These are phyloP conservation scores for Pissodes strobi DNA, from an alignment of 1,140 invertebrate species.

Conservation along the genomic window DNA sequence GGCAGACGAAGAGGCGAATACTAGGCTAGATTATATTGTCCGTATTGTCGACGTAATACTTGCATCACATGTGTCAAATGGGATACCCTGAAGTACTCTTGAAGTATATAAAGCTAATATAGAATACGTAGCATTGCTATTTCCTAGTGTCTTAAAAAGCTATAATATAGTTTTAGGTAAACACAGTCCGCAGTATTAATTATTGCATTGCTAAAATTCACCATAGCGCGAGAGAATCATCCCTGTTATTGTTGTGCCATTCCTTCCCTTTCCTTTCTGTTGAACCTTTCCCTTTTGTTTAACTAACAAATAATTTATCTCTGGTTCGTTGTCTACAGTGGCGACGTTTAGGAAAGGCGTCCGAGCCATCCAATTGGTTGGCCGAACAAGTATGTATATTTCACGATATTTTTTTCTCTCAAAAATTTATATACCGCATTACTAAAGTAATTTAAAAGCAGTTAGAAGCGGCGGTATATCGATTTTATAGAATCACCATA, in stretches of 20 bases:
- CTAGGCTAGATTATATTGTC: too few species aligned
- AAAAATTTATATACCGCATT: slow-evolving; percentile 12
- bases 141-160: too few species aligned
- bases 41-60: too few species aligned
- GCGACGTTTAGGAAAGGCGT: slow-evolving; percentile 99
- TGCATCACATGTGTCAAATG: too few species aligned
- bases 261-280: neutral
- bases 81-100: too few species aligned
- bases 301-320: slow-evolving; percentile 19
- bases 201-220: neutral
- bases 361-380: slow-evolving; percentile 96
- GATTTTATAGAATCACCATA: neutral
- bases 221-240: too few species aligned
- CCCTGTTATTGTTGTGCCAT: neutral
- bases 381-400: slow-evolving; percentile 93
- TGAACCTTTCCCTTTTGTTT: slow-evolving; percentile 15
- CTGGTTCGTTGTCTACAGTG: slow-evolving; percentile 69
- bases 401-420: slow-evolving; percentile 14
- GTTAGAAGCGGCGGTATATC: neutral
- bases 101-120: too few species aligned
- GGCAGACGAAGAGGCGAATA: too few species aligned
- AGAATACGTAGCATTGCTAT: too few species aligned
- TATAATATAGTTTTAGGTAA: too few species aligned
- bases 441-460: neutral
- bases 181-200: too few species aligned